Conservation (phyloP, 2,797 vertebrate genomes). For the Eulemur mongoz region DNA sequence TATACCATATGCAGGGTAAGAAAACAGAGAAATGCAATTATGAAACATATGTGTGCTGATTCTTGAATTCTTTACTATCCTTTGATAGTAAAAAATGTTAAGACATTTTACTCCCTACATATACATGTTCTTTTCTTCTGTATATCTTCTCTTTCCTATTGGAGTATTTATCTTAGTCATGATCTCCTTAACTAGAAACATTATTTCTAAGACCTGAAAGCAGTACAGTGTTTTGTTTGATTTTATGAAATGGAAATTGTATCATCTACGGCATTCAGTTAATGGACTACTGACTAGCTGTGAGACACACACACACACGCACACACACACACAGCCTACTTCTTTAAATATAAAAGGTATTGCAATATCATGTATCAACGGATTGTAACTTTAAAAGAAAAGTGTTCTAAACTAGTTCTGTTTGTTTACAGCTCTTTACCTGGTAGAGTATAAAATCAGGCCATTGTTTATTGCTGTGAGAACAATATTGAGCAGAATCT, state of each 20-base stretch:
- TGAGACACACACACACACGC: background rate
- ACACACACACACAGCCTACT: background rate
- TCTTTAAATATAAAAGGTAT: background rate
- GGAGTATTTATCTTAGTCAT: background rate
- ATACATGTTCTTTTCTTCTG: background rate
- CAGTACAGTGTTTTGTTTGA: background rate
- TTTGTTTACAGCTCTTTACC: background rate
- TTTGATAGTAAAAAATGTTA: constrained; percentile 18
- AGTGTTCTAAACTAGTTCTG: background rate
- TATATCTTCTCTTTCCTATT: background rate
- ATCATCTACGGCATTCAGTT: background rate
- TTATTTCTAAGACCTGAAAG: constrained; percentile 6
- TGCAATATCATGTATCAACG: background rate
- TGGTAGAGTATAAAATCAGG: background rate
- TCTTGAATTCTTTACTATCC: background rate
- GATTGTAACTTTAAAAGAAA: background rate
- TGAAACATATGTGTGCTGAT: background rate
- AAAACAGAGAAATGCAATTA: background rate
- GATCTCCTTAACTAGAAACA: background rate
- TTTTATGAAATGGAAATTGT: constrained; percentile 7
- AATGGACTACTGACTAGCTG: background rate
- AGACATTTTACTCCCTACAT: background rate
- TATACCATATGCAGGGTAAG: constrained; percentile 92
- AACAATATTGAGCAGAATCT: background rate
- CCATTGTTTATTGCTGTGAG: background rate